phyloP scores from a whole-genome alignment of 30 jellyfish, hydroid and myxozoan genomes.

The Hydra vulgaris region DNA sequence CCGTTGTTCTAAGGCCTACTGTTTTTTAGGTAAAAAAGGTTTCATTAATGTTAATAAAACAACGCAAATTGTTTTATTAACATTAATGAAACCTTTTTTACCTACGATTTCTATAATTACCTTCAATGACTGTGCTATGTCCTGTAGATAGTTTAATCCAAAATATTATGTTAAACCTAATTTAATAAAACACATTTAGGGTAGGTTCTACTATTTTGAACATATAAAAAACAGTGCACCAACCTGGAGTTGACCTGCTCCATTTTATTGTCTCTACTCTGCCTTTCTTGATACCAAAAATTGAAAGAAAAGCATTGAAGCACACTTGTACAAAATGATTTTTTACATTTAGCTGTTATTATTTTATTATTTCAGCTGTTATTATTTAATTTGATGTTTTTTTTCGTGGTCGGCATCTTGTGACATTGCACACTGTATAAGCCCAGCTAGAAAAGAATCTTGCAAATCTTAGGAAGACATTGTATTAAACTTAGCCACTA shows the following conservation, averaged over 20 bases:
- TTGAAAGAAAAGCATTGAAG: neutral
- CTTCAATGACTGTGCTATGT: neutral
- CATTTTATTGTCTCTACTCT: neutral
- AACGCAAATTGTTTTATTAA: neutral
- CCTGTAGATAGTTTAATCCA: neutral
- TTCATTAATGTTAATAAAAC: too few relatives aligned
- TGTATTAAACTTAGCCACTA: neutral
- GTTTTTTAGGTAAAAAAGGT: too few relatives aligned
- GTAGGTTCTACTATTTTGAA: neutral
- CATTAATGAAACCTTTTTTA: neutral
- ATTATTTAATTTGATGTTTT: neutral
- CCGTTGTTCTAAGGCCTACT: too few relatives aligned
- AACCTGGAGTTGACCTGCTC: neutral
- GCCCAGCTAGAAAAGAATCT: neutral
- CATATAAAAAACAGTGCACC: neutral
- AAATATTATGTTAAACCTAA: too few relatives aligned
- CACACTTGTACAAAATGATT: neutral
- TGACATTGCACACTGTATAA: neutral
- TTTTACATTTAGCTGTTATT: too few relatives aligned
- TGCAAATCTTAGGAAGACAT: neutral
- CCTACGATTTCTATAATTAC: neutral
- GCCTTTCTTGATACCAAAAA: neutral
- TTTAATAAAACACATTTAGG: neutral
- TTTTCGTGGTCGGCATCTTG: neutral
- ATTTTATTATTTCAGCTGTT: neutral